Evolutionary conservation across 2,888 invertebrate genomes (phyloP), one percentile per base, ranked within the genome.

Genomic region (Prenolepis imparis): DNA sequence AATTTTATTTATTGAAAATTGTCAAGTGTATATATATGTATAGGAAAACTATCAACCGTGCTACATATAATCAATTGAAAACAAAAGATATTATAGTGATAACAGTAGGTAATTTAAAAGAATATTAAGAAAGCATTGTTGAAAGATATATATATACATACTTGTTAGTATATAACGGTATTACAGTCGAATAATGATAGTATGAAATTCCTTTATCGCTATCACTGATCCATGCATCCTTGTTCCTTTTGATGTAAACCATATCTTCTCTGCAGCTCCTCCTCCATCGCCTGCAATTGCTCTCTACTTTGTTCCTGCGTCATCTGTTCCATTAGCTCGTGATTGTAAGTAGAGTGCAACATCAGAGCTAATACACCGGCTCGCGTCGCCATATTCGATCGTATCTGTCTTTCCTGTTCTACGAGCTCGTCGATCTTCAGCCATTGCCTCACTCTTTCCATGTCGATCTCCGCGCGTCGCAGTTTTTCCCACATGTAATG

Each of bases 401-500:
- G 96, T 41, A 98, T 97, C 91, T 97, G 98, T 85, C 98, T 96
- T 95, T 99, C 99, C 93, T 99, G 98, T 91, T 99, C 99, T 73
- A 99, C 96, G 63, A 99, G 95, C 92, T 99, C 99, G 91, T 99
- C 99, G 93, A 99, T 96, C 94, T 98, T 97, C 87, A 99, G 95
- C 98, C 99, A 99, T 95, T 99, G 97, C 0, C 98, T 95, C 0
- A 97, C 97, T n/a, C 97, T 95, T 95, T 99, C 99, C 97, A 99
- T 97, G 93, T 99, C 99, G 66, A 99, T 98, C 96, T 99, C 98
- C 0, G 99, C 99, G 24, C 99, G 95, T 0, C 99, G 96, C 86
- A 99, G 95, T 95, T 99, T 99, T 95, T 99, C 99, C 99, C 99
- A 99, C 90, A 98, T 98, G 94, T 97, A 98, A 94, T 99, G 99